These are phyloP conservation scores for Gambelia wislizenii DNA, from an alignment of 2,797 vertebrate species.

Conservation along the genomic window DNA sequence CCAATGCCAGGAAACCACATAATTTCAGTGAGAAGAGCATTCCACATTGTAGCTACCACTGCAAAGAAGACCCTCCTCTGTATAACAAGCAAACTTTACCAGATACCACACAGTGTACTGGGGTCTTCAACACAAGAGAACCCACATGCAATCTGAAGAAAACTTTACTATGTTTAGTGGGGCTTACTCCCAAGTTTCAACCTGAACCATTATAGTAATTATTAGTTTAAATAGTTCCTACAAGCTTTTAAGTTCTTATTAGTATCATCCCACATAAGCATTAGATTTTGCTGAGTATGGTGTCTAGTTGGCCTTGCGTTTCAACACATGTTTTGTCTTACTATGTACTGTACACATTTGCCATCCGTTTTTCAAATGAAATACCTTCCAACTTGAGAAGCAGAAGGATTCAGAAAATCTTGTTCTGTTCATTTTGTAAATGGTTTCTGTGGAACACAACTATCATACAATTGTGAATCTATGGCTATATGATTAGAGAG, in stretches of 20 bases:
- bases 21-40: no score
- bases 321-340: not conserved
- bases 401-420: not conserved
- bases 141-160: not conserved
- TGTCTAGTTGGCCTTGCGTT: not conserved
- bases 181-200: not conserved
- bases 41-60: no score
- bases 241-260: not conserved
- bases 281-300: not conserved
- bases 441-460: no score
- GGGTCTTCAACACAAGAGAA: not conserved
- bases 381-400: not conserved
- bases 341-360: not conserved
- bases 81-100: no score
- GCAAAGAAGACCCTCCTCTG: no score
- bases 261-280: not conserved
- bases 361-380: not conserved
- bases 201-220: not conserved
- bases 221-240: not conserved
- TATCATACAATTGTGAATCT: conserved; percentile 3
- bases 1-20: no score
- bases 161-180: not conserved
- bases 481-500: conserved; percentile 23
- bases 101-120: not conserved
- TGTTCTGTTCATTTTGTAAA: not conserved